phyloP scores from a whole-genome alignment of 2,888 invertebrate genomes.

The Callyntrura sp. region DNA sequence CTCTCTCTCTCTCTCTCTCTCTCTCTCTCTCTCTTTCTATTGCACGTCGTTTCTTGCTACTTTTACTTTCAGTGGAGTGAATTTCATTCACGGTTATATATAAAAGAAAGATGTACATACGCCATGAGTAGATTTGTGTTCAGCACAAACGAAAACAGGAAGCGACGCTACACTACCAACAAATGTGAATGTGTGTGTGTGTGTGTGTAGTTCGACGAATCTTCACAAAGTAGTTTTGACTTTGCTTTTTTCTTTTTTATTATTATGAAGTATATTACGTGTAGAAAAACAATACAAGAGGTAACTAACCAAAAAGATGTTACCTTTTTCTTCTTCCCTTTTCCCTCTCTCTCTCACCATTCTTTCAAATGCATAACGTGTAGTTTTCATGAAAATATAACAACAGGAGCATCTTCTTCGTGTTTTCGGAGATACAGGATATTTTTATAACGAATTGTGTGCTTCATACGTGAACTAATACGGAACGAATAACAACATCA shows the following conservation, averaged over 20 bases:
- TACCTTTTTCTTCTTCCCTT: constrained; percentile 50
- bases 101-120: neutral
- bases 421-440: neutral
- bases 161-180: constrained; percentile 23
- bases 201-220: neutral
- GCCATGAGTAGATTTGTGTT: neutral
- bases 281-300: constrained; percentile 47
- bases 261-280: constrained; percentile 58
- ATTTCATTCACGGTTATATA: constrained; percentile 60
- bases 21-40: constrained; percentile 11
- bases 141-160: constrained; percentile 35
- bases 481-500: constrained; percentile 6
- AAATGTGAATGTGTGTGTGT: neutral
- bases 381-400: neutral
- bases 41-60: neutral
- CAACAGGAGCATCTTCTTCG: neutral
- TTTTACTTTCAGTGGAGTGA: constrained; percentile 13
- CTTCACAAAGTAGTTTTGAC: neutral
- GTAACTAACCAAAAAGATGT: constrained; percentile 73
- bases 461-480: too few species aligned
- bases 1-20: constrained; percentile 38
- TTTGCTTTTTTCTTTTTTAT: constrained; percentile 48
- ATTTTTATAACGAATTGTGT: neutral
- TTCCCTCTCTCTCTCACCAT: neutral
- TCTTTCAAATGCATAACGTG: neutral